A percentile compares a stretch with the other conserved stretches of the same genome.
Evolutionary conservation across 2,113 vertebrate genomes (phyloP).

Genomic region (Neotoma lepida): DNA sequence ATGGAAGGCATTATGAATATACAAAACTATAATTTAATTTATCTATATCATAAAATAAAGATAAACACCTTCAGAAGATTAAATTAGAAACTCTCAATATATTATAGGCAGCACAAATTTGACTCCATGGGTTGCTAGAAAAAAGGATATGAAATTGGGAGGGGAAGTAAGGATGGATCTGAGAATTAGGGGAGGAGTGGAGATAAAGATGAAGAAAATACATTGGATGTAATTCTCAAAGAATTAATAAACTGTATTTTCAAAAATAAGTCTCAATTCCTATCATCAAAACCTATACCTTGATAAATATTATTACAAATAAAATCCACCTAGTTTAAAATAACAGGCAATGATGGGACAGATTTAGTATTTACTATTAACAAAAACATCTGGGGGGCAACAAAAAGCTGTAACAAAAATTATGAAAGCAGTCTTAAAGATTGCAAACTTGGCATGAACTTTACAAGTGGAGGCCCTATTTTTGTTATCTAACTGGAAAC

Average conservation of each 20-base stretch:
- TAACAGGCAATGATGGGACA: background rate
- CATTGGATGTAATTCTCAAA: background rate
- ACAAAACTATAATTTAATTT: constrained; percentile 24
- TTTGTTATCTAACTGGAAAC: constrained; percentile 29
- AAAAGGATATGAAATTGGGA: background rate
- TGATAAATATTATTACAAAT: background rate
- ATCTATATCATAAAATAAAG: constrained; percentile 41
- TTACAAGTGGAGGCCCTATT: background rate
- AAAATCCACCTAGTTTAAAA: constrained; percentile 21
- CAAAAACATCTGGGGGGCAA: background rate
- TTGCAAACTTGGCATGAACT: constrained; percentile 21
- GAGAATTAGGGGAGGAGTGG: background rate
- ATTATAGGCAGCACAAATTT: background rate
- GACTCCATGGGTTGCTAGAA: background rate
- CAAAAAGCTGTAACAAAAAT: constrained; percentile 7
- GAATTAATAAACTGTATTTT: background rate
- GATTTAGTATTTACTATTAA: constrained; percentile 34
- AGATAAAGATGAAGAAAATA: background rate
- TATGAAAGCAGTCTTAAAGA: constrained; percentile 33
- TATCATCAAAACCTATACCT: constrained; percentile 18
- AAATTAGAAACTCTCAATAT: constrained; percentile 38
- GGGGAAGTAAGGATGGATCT: no score
- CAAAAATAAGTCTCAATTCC: background rate
- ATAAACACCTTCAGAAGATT: constrained; percentile 32
- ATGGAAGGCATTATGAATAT: background rate